Base-by-base conservation (phyloP, 2,797 vertebrate species). In the Borostomias antarcticus region DNA sequence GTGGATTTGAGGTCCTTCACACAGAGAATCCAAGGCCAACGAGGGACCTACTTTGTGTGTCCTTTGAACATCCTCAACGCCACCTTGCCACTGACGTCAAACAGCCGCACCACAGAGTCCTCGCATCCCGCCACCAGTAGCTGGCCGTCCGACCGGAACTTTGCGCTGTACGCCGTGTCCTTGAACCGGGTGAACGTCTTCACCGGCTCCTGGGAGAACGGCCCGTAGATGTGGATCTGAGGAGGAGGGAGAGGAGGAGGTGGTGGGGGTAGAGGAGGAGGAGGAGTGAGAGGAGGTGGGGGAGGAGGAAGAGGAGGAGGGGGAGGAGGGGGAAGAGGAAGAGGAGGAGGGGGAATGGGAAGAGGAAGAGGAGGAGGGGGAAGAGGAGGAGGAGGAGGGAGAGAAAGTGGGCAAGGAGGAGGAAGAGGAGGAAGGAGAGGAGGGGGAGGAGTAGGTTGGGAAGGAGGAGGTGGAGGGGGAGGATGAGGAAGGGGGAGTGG, bases 151-250 rank as follows among this genome's bases (percentile, higher is more conserved):
- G 86, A 86, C 63, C 93, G 67, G 69, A 88, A 93, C 0, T 88
- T 91, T 19, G 89, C 93, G 71, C 92, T 77, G 54, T 93, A 93
- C 0, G 92, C 92, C 0, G 90, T 87, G 32, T 92, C 91, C 70
- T 86, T 91, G 81, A 94, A 94, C n/a, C 93, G 89, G 3, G 92
- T 93, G 79, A 94, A 94, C 0, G 92, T 93, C 85, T 91, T 93
- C 77, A 93, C 64, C 26, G 93, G 93, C 57, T 93, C 93, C 69
- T 92, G 92, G 4, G 93, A 94, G 53, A 92, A 93, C 0, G 85
- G 90, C 0, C 92, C 91, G 6, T 94, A 94, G 68, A 94, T 85
- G 66, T 94, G 92, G 78, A 94, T 86, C 93, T 94, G 69, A 6
- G 17, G 1, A 35, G 33, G 35, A 8, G 1, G 50, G 1, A 65